Conservation (phyloP, 2,113 vertebrate species). For the Anoplopoma fimbria region DNA sequence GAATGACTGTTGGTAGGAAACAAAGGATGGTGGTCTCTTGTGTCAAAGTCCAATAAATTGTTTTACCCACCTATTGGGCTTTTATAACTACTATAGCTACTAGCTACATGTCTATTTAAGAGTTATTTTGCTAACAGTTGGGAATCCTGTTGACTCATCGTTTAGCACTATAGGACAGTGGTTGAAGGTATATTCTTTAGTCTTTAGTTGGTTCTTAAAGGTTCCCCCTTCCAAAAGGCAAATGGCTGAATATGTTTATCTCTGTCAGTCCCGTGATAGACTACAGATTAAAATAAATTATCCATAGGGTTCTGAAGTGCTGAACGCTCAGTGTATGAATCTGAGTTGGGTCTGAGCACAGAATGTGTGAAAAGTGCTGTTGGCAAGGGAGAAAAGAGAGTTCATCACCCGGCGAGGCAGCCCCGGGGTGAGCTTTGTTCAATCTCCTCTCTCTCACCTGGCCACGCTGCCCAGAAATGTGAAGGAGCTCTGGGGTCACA, state of each 20-base stretch:
- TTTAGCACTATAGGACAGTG: background rate
- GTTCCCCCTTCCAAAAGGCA: background rate
- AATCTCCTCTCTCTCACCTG: slow-evolving; percentile 55
- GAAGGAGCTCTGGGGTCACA: slow-evolving; percentile 19
- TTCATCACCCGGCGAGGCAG: slow-evolving; percentile 47
- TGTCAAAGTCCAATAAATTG: too few relatives aligned
- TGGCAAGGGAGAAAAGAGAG: slow-evolving; percentile 38
- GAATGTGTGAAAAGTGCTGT: slow-evolving; percentile 52
- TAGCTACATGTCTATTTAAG: background rate
- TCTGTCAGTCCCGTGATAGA: background rate
- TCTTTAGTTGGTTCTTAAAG: background rate
- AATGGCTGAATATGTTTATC: background rate
- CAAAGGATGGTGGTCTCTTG: too few relatives aligned
- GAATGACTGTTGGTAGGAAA: too few relatives aligned
- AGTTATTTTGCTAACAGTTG: background rate
- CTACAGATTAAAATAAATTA: slow-evolving; percentile 31
- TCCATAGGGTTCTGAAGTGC: slow-evolving; percentile 19
- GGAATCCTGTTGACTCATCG: background rate
- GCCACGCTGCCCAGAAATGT: slow-evolving; percentile 20
- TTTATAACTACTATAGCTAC: too few relatives aligned
- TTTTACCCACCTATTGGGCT: too few relatives aligned
- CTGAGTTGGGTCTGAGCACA: slow-evolving; percentile 6
- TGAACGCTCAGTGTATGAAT: slow-evolving; percentile 36
- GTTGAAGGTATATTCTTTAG: background rate
- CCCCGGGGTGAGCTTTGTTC: slow-evolving; percentile 62